phyloP scores from a whole-genome alignment of 2,113 vertebrate genomes.

The Pogona vitticeps region DNA sequence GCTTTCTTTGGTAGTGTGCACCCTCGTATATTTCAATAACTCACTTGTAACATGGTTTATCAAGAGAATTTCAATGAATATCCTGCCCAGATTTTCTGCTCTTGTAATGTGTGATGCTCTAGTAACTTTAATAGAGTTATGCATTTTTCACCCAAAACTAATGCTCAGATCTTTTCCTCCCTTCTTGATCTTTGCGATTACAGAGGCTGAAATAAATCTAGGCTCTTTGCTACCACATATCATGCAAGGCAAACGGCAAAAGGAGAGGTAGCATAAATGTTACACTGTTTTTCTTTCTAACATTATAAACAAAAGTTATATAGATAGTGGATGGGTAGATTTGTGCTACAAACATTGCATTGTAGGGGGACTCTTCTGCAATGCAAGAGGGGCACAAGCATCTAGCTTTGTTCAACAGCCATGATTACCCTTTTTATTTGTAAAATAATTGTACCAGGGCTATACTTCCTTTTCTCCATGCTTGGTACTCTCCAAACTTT shows the following conservation, averaged over 20 bases:
- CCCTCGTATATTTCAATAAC: conserved; percentile 28
- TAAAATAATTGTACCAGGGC: neutral
- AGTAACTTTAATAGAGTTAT: conserved; percentile 40
- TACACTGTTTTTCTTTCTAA: neutral
- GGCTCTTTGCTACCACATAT: neutral
- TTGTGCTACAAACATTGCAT: neutral
- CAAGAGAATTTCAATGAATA: conserved; percentile 38
- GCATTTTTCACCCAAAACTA: conserved; percentile 18
- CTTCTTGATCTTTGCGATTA: conserved; percentile 8
- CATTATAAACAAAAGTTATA: conserved; percentile 9
- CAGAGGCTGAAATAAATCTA: conserved; percentile 25
- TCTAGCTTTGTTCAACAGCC: neutral
- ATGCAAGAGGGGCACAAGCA: neutral
- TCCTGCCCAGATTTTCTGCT: conserved; percentile 38
- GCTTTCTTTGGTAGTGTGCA: conserved; percentile 44
- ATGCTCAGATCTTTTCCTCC: neutral
- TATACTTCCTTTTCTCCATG: neutral
- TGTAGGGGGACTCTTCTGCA: neutral
- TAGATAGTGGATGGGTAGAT: neutral
- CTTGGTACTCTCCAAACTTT: neutral
- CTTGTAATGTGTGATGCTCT: conserved; percentile 31
- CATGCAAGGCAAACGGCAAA: neutral
- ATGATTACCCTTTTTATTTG: neutral
- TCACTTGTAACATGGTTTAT: conserved; percentile 47
- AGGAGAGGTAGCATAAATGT: neutral